These are phyloP conservation scores for Drosophila aff. DNA, from an alignment of 1,140 invertebrate genomes.

Conservation along the genomic window DNA sequence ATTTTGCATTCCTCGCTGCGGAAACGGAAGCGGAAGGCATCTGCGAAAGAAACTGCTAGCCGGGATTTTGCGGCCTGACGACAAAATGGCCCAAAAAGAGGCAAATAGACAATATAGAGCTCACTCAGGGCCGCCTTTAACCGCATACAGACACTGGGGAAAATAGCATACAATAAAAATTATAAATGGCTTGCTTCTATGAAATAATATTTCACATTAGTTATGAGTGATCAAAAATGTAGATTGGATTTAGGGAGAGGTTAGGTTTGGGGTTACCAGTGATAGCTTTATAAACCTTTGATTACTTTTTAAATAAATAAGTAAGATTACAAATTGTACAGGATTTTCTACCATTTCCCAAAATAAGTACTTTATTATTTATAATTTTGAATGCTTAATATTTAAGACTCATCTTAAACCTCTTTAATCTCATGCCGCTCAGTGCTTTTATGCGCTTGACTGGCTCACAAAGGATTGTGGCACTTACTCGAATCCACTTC, in stretches of 20 bases:
- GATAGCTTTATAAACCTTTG: neutral
- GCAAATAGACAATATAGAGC: constrained; percentile 18
- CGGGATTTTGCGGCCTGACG: constrained; percentile 23
- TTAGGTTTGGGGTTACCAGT: neutral
- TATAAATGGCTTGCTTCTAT: neutral
- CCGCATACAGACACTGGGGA: neutral
- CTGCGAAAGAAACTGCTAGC: constrained; percentile 34
- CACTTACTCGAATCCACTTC: neutral
- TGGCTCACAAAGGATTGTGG: constrained; percentile 2
- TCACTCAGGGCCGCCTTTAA: constrained; percentile 1
- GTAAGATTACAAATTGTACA: neutral
- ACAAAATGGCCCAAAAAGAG: constrained; percentile 5
- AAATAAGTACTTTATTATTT: neutral
- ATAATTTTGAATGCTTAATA: neutral
- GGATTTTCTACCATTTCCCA: neutral
- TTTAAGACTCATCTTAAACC: neutral
- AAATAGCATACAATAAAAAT: constrained; percentile 3
- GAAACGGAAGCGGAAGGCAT: constrained; percentile 45
- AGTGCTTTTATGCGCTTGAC: neutral
- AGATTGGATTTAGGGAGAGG: too few species aligned
- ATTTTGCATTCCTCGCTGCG: constrained; percentile 68
- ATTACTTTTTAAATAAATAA: neutral
- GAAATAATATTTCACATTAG: neutral
- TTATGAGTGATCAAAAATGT: neutral
- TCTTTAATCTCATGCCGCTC: too few species aligned